These are phyloP conservation scores for Villa cingulata DNA, from an alignment of 2,888 invertebrate species.

Conservation along the genomic window DNA sequence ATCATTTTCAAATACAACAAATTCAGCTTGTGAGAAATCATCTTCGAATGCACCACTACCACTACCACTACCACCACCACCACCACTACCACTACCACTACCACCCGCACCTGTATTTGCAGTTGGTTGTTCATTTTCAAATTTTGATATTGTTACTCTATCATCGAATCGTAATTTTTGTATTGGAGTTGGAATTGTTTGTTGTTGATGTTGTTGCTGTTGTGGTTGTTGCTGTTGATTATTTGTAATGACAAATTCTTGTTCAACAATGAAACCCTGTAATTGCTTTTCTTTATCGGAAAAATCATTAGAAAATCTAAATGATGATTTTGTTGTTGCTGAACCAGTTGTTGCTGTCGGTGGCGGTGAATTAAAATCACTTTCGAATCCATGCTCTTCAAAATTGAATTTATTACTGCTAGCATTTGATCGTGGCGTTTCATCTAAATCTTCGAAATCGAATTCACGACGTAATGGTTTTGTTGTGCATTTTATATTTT, in stretches of 20 bases:
- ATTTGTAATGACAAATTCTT: slow-evolving; percentile 8
- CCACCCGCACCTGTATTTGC: background rate
- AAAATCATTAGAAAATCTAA: slow-evolving; percentile 50
- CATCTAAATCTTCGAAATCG: slow-evolving; percentile 30
- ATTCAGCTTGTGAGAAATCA: slow-evolving; percentile 41
- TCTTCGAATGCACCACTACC: slow-evolving; percentile 40
- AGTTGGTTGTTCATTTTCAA: slow-evolving; percentile 24
- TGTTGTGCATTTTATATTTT: background rate
- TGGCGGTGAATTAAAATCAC: slow-evolving; percentile 33
- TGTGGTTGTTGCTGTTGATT: background rate
- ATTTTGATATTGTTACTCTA: slow-evolving; percentile 46
- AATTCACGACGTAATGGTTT: slow-evolving; percentile 11
- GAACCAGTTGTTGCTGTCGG: slow-evolving; percentile 14
- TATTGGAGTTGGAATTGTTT: slow-evolving; percentile 18
- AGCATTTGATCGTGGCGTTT: slow-evolving; percentile 28
- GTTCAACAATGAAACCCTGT: slow-evolving; percentile 12
- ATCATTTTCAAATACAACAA: slow-evolving; percentile 35
- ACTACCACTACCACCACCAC: no score
- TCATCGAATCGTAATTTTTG: slow-evolving; percentile 49
- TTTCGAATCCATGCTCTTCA: slow-evolving; percentile 34
- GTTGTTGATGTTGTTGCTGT: slow-evolving; percentile 14
- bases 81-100: no score
- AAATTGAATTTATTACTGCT: slow-evolving; percentile 32
- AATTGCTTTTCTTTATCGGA: slow-evolving; percentile 34
- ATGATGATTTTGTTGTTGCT: slow-evolving; percentile 30